Conservation (phyloP, 30 jellyfish, hydroid and myxozoan genomes). For the Hydra vulgaris region DNA sequence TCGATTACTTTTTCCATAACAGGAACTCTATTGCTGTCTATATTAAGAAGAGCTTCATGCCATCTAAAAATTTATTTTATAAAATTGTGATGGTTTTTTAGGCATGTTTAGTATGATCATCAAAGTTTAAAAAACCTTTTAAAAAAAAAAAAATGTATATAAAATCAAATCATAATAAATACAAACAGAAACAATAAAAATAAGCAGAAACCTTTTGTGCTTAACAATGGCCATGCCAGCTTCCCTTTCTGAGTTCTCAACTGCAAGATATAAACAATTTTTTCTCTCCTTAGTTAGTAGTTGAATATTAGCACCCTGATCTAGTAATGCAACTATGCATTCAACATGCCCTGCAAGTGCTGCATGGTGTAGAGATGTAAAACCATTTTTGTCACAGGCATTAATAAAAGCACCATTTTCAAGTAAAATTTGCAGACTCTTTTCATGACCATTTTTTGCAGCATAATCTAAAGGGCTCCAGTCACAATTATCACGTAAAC, state of each 20-base stretch:
- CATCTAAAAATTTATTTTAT: slow-evolving; percentile 71
- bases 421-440: slow-evolving; percentile 54
- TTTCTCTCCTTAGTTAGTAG: slow-evolving; percentile 47
- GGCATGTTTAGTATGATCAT: too few relatives aligned
- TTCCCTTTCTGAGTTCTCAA: slow-evolving; percentile 50
- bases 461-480: slow-evolving; percentile 98
- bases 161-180: neutral
- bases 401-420: slow-evolving; percentile 91
- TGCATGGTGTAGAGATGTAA: slow-evolving; percentile 89
- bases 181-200: too few relatives aligned
- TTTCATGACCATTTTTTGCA: slow-evolving; percentile 66
- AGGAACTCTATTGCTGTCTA: slow-evolving; percentile 34
- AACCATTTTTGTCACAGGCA: slow-evolving; percentile 69
- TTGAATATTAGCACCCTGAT: slow-evolving; percentile 63
- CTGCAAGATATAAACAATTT: slow-evolving; percentile 66
- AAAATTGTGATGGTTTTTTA: too few relatives aligned
- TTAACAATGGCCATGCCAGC: slow-evolving; percentile 50
- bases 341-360: slow-evolving; percentile 82
- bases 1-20: slow-evolving; percentile 63
- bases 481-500: slow-evolving; percentile 71
- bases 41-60: slow-evolving; percentile 58
- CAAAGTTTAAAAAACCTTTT: too few relatives aligned
- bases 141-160: neutral
- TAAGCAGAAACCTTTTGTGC: slow-evolving; percentile 60
- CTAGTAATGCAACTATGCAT: slow-evolving; percentile 55